These are phyloP conservation scores for Rhynchophorus ferrugineus DNA, from an alignment of 1,140 invertebrate genomes.

Conservation along the genomic window DNA sequence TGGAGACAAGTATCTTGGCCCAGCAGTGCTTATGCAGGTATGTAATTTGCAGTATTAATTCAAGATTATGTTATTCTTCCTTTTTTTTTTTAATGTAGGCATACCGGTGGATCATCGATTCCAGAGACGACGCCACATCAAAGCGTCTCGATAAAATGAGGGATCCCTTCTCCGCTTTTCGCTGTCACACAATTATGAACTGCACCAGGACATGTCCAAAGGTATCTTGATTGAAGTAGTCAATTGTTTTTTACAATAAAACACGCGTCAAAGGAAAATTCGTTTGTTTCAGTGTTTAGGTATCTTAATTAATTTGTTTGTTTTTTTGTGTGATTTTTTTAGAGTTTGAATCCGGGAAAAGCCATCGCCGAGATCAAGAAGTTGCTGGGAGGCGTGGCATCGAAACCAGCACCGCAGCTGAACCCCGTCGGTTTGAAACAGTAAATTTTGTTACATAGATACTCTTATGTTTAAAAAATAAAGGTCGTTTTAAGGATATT, in stretches of 20 bases:
- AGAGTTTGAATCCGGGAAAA: slow-evolving; percentile 90
- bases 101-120: slow-evolving; percentile 70
- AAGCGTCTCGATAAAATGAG: slow-evolving; percentile 58
- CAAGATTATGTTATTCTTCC: not conserved
- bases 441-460: too few species aligned
- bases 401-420: slow-evolving; percentile 69
- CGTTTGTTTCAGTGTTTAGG: too few species aligned
- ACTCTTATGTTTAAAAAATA: too few species aligned
- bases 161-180: slow-evolving; percentile 64
- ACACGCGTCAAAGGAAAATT: too few species aligned
- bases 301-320: too few species aligned
- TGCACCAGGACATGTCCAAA: slow-evolving; percentile 73
- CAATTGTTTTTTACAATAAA: too few species aligned
- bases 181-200: slow-evolving; percentile 78
- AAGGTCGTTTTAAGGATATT: too few species aligned
- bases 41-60: slow-evolving; percentile 4
- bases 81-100: slow-evolving; percentile 40
- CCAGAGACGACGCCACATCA: slow-evolving; percentile 58
- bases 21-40: slow-evolving; percentile 91
- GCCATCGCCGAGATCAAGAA: slow-evolving; percentile 97
- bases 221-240: too few species aligned
- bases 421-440: slow-evolving; percentile 33
- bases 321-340: slow-evolving; percentile 37
- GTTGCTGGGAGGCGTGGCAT: slow-evolving; percentile 71
- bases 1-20: slow-evolving; percentile 90